Evolutionary conservation across 1,140 invertebrate genomes (phyloP).

Genomic region (Mycetomoellerius zeteki): DNA sequence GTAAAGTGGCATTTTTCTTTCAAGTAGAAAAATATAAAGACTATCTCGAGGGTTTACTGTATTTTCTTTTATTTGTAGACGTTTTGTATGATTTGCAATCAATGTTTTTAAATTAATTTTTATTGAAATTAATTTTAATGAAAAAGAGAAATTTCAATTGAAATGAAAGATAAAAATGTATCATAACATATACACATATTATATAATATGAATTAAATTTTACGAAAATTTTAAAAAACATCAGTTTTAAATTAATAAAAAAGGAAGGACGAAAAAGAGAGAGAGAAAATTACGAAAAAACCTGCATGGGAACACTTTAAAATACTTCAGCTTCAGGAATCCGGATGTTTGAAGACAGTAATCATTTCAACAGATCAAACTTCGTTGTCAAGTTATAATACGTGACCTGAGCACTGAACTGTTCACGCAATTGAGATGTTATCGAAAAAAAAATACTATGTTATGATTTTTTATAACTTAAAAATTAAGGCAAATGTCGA

Average conservation of each 20-base stretch:
- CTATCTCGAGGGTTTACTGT: neutral
- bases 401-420: conserved; percentile 3
- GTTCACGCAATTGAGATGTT: neutral
- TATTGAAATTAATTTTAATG: neutral
- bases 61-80: neutral
- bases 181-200: neutral
- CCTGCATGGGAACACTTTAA: neutral
- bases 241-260: neutral
- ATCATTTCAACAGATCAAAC: conserved; percentile 32
- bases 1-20: neutral
- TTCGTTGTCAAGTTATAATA: conserved; percentile 12
- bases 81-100: neutral
- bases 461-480: conserved; percentile 1
- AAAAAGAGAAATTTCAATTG: neutral
- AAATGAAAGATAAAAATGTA: conserved; percentile 1
- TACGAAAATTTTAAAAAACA: too few species aligned
- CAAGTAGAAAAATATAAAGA: neutral
- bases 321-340: conserved; percentile 8
- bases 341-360: neutral
- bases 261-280: neutral
- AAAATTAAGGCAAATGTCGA: neutral
- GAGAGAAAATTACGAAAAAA: neutral
- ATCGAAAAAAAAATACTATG: neutral
- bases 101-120: neutral
- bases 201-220: too few species aligned